These are phyloP conservation scores for Heliconius melpomene DNA, from an alignment of 1,140 invertebrate genomes.

Conservation along the genomic window DNA sequence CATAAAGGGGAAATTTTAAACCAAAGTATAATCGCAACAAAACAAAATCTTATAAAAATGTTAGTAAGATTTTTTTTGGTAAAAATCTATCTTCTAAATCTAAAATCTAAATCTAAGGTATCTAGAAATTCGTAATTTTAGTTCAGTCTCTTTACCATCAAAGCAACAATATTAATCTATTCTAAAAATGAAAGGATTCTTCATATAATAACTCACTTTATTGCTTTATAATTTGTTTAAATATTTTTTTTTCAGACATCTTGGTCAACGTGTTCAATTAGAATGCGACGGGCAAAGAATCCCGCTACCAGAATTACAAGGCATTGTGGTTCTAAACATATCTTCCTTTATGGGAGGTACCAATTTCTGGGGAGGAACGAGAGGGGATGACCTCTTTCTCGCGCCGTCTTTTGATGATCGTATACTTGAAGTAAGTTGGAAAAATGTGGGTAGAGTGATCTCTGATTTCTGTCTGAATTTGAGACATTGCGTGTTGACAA, in stretches of 20 bases:
- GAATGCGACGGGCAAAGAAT: constrained; percentile 96
- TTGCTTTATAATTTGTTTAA: no score
- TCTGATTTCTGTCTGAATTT: background rate
- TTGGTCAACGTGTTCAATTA: constrained; percentile 96
- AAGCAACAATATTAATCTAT: no score
- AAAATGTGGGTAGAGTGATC: background rate
- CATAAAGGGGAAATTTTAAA: no score
- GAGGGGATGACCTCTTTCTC: constrained; percentile 93
- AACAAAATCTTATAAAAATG: no score
- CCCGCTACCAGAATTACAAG: constrained; percentile 95
- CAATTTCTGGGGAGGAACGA: constrained; percentile 98
- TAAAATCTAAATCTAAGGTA: no score
- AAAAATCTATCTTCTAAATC: no score
- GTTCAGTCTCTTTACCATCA: no score
- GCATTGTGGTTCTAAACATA: constrained; percentile 98
- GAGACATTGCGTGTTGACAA: background rate
- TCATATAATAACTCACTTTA: no score
- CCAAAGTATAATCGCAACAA: no score
- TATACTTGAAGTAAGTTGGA: constrained; percentile 89
- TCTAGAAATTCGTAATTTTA: no score
- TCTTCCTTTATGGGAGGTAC: constrained; percentile 98
- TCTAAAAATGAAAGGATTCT: no score
- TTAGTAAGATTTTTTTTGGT: no score
- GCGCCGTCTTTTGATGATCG: constrained; percentile 96
- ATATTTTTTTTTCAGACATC: constrained; percentile 82